Percentiles rank a stretch among this genome's conserved stretches.
Evolutionary conservation across 1,140 invertebrate species (phyloP).

Genomic region (Caerostris darwini): DNA sequence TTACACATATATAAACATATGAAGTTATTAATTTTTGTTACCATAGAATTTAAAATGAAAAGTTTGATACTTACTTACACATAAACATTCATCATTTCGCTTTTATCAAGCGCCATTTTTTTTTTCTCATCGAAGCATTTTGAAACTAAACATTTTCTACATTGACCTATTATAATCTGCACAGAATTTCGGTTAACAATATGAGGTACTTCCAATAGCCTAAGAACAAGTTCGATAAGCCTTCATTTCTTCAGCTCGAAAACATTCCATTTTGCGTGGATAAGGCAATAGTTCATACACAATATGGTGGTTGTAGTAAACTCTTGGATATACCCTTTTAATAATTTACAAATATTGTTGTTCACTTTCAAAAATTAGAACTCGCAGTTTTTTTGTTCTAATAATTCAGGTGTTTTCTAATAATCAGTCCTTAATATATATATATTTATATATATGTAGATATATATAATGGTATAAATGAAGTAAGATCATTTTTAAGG

Average conservation of each 20-base stretch:
- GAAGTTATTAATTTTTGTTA: no score
- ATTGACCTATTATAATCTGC: neutral
- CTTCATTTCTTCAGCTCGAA: neutral
- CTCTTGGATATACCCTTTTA: neutral
- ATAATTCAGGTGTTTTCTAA: neutral
- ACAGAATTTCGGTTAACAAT: neutral
- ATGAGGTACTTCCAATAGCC: constrained; percentile 8
- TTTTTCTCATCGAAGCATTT: neutral
- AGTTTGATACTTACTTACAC: neutral
- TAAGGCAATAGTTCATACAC: constrained; percentile 38
- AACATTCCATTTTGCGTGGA: neutral
- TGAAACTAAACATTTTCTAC: neutral
- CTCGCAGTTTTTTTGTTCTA: neutral
- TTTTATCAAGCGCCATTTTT: neutral
- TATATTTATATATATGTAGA: no score
- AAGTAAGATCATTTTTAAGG: constrained; percentile 12
- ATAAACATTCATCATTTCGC: neutral
- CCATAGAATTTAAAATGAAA: no score
- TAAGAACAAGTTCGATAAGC: neutral
- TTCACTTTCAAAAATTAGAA: neutral
- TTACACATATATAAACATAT: no score
- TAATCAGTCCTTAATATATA: neutral
- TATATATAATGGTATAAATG: neutral
- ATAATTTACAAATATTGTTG: constrained; percentile 11
- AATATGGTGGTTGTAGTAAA: neutral